Percentiles rank a stretch among this genome's conserved stretches.
Evolutionary conservation across 2,888 invertebrate genomes (phyloP).

Genomic region (Coecobrya sp.): DNA sequence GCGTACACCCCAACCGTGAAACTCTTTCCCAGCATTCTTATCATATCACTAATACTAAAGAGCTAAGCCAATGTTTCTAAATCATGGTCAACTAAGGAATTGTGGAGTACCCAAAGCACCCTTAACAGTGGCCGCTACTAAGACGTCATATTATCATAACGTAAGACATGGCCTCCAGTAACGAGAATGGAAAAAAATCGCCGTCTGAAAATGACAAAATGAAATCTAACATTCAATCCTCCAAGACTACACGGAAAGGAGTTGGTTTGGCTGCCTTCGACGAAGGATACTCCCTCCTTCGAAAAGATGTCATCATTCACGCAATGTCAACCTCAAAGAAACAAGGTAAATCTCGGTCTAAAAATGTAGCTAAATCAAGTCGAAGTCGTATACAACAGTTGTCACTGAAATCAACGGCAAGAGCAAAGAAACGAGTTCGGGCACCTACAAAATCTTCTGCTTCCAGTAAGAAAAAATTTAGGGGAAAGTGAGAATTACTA

Average conservation of each 20-base stretch:
- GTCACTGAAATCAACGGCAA: neutral
- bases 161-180: neutral
- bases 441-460: neutral
- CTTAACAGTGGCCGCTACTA: too few species aligned
- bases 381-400: neutral
- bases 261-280: conserved; percentile 22
- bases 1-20: too few species aligned
- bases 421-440: neutral
- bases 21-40: too few species aligned
- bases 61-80: too few species aligned
- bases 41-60: too few species aligned
- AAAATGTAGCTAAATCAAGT: neutral
- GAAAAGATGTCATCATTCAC: neutral
- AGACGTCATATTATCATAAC: too few species aligned
- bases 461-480: neutral
- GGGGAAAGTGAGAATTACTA: neutral
- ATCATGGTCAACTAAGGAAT: too few species aligned
- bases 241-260: neutral
- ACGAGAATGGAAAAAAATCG: neutral
- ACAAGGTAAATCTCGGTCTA: neutral
- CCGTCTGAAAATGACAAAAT: neutral
- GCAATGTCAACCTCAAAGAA: neutral
- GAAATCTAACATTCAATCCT: neutral
- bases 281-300: neutral
- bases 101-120: too few species aligned